Evolutionary conservation across 2,797 vertebrate genomes (phyloP).

Genomic region (Rhincodon typus): DNA sequence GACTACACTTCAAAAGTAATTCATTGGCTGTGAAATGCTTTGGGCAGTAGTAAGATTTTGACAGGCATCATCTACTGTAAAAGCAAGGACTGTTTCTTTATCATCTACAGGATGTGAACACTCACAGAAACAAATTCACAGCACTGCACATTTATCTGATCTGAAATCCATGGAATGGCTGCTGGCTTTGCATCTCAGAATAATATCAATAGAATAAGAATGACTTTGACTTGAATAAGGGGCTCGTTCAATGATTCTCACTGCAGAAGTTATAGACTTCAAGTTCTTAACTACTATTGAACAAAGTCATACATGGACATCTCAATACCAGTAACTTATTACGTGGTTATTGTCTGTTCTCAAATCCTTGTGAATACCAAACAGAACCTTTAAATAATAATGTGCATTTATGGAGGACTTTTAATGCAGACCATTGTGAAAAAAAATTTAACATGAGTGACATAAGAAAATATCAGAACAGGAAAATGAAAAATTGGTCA

Average conservation of each 20-base stretch:
- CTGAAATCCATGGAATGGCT: not conserved
- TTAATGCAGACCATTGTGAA: not conserved
- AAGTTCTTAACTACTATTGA: not conserved
- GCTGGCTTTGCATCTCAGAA: not conserved
- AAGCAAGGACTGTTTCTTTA: not conserved
- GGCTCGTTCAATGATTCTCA: not conserved
- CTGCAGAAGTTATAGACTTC: not conserved
- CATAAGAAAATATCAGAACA: not conserved
- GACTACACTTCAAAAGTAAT: not conserved
- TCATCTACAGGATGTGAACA: not conserved
- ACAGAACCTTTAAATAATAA: not conserved
- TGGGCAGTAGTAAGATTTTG: not conserved
- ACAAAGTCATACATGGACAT: not conserved
- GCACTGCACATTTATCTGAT: not conserved
- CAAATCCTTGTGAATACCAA: not conserved
- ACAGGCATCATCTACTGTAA: no score
- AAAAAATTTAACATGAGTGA: not conserved
- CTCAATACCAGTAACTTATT: not conserved
- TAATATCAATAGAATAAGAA: slow-evolving; percentile 12
- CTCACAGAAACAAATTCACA: not conserved
- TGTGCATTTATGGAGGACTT: not conserved
- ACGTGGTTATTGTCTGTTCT: not conserved
- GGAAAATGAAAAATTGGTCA: not conserved
- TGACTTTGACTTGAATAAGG: not conserved
- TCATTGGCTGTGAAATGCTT: not conserved